These are phyloP conservation scores for Eumeta japonica DNA, from an alignment of 1,140 invertebrate genomes.

Conservation along the genomic window DNA sequence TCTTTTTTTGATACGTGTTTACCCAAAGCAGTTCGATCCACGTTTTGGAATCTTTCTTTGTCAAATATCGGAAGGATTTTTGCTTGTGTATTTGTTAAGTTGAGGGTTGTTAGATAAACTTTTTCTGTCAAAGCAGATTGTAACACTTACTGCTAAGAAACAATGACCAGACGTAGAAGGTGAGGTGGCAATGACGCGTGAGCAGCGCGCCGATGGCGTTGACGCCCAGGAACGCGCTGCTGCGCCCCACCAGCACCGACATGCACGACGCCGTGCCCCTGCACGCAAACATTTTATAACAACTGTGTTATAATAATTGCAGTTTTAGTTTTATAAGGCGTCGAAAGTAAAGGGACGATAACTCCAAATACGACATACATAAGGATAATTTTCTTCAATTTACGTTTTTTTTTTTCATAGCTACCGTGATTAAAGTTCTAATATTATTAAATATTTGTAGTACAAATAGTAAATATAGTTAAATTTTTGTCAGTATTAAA, in stretches of 20 bases:
- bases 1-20: no score
- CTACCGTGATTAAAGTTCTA: no score
- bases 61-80: no score
- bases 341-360: neutral
- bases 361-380: no score
- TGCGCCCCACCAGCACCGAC: constrained; percentile 45
- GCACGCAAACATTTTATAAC: constrained; percentile 7
- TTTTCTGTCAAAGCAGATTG: no score
- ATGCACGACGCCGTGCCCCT: constrained; percentile 49
- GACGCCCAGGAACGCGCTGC: constrained; percentile 39
- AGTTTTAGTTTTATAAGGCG: neutral
- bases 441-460: no score
- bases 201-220: constrained; percentile 43
- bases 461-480: no score
- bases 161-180: constrained; percentile 39
- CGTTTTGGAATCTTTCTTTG: neutral
- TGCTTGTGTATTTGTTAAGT: no score
- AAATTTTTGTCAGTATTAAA: no score
- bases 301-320: neutral
- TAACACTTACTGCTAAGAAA: constrained; percentile 34
- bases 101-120: no score
- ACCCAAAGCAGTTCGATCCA: neutral
- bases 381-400: no score
- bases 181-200: constrained; percentile 35
- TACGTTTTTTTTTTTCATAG: no score